Evolutionary conservation across 2,113 vertebrate species (phyloP), one percentile per base, ranked within the genome.

Genomic region (zebrafish (Danio rerio)): DNA sequence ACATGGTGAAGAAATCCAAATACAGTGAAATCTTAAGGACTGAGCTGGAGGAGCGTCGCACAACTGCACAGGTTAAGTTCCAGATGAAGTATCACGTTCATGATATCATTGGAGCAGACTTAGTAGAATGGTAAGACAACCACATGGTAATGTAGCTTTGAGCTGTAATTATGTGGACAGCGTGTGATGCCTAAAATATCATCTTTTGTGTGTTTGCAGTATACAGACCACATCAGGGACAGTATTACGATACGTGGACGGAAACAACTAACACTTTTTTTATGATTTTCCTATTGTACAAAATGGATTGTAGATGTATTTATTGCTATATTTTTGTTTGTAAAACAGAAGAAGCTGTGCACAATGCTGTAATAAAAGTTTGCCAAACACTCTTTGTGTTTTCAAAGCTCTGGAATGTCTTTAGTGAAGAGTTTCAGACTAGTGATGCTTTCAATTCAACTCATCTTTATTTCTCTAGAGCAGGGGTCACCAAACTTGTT

Each of bases 71-170:
- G 0, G 93, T 96, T 47, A 93, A 93, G 83, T 92, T 97, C 4
- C 93, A 95, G 56, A 95, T 98, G 9, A 93, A 95, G 86, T 98
- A 97, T 81, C 96, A 96, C 10, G 88, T 97, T 50, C 95, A 96
- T 2, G 96, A 97, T 73, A 92, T 97, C 59, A 92, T 97, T 69
- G 96, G 96, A 13, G 95, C 96, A 59, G 95, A 97, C 86, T 86
- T 97, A 77, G 96, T 98, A 4, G 94, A 97, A 83, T 94, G 96
- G 96, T 97, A 90, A 90, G 53, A 49, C n/a, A n/a, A n/a, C 21
- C 5, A 7, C 69, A 21, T 53, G n/a, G 7, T 12, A 72, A 63
- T 20, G 13, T 40, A 9, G 2, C 49, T 70, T 16, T 16, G 68
- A 31, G 18, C 52, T n/a, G 43, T 7, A 13, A 11, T 40, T 42